Evolutionary conservation across 1,140 invertebrate species (phyloP), one percentile per base, ranked within the genome.

Genomic region (Phymorhynchus buccinoides): DNA sequence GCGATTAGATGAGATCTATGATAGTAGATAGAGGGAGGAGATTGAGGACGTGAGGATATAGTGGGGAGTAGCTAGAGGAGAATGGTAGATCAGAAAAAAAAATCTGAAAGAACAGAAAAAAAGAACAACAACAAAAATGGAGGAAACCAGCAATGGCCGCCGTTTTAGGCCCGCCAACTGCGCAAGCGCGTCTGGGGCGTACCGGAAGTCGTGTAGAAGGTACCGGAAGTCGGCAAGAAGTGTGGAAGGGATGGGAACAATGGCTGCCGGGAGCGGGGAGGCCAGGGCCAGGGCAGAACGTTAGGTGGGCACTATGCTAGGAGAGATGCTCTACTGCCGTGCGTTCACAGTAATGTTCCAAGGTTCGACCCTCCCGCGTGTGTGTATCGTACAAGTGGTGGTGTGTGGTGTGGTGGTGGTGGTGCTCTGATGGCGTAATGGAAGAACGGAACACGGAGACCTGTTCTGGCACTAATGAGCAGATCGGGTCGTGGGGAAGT

Each of bases 151-250:
- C 14, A 41, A 75, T 75, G 73, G 37, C 77, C 41, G n/a, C 77
- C 77, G 77, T 79, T 79, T 79, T n/a, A n/a, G n/a, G 77, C 52
- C 77, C 35, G 32, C n/a, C 77, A 79, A 22, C 56, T 30, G 77
- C 77, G 77, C 77, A 79, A 44, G 77, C 77, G 77, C 77, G 12
- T 32, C 77, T 41, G 35, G n/a, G 39, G 22, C 27, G 42, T 56
- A 79, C 77, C 77, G 77, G 77, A 79, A 79, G 44, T 52, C 41
- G 77, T 56, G 42, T 52, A 79, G 77, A 79, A 79, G 77, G 27
- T 48, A 79, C 42, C 77, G 77, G 77, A 79, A 79, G 77, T 52
- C 42, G 1, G 42, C 27, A 30, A 79, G 77, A 79, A 79, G 77
- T n/a, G 77, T 16, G 14, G 14, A 62, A 3, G 77, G 42, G 42